phyloP scores from a whole-genome alignment of 1,140 invertebrate species.

The Heliconius melpomene region DNA sequence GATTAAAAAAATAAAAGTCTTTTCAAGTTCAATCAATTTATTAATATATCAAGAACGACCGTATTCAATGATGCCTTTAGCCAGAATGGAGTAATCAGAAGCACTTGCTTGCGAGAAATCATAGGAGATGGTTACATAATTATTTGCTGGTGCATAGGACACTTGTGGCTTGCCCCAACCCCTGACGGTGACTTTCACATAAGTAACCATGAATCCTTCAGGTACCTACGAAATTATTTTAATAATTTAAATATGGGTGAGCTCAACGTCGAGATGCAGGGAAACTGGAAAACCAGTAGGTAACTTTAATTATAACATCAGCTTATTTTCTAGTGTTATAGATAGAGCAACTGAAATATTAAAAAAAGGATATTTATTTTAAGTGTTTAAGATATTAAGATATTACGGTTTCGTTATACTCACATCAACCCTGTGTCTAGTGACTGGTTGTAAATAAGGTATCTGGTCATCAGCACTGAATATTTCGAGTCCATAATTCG shows the following conservation, averaged over 20 bases:
- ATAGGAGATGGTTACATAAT: constrained; percentile 37
- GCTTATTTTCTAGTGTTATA: too few species aligned
- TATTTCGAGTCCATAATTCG: constrained; percentile 1
- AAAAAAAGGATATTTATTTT: too few species aligned
- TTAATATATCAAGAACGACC: not conserved
- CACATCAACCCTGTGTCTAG: constrained; percentile 16
- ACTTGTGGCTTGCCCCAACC: constrained; percentile 40
- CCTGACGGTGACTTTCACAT: constrained; percentile 41
- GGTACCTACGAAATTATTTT: constrained; percentile 33
- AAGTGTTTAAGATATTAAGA: too few species aligned
- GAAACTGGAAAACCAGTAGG: too few species aligned
- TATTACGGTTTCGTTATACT: constrained; percentile 15
- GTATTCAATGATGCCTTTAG: constrained; percentile 30
- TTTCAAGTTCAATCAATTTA: not conserved
- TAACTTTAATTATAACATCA: too few species aligned
- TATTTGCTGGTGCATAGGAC: constrained; percentile 19
- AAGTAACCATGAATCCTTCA: constrained; percentile 4
- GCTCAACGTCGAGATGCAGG: too few species aligned
- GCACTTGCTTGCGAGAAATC: constrained; percentile 29
- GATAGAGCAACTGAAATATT: too few species aligned
- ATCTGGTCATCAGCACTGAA: constrained; percentile 12
- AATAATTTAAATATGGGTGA: too few species aligned
- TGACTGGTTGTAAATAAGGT: not conserved
- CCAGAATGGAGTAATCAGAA: constrained; percentile 39
- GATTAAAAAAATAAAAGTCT: not conserved